Base-by-base conservation (phyloP, 2,113 vertebrate genomes). In the Nematolebias whitei region DNA sequence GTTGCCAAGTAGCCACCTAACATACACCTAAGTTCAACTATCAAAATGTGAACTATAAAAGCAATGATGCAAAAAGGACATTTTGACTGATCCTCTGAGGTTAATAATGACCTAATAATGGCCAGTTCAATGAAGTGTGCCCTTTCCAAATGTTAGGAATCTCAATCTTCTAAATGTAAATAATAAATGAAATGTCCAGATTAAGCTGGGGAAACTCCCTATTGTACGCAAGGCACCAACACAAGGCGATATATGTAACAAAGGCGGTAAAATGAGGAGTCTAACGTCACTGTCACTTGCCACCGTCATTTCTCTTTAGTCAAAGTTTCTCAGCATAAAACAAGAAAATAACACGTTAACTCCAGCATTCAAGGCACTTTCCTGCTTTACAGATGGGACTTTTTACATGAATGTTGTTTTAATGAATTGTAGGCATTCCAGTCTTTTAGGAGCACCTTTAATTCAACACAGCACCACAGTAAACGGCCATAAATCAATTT, bases 291-390 rank as follows among this genome's bases (percentile, higher is more conserved):
- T 47, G 55, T 13, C 29, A n/a, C 15, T 39, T 18, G 32, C 15
- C 23, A 40, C 13, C 4, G 11, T 53, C 24, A 16, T 35, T 53
- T 35, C 13, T 18, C 16, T 50, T 5, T 48, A 50, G 23, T 50
- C 38, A 41, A 32, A 62, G 13, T 45, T 26, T 19, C 55, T 0
- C 40, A 32, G 49, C 2, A 64, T 39, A 39, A 47, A 19, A 71
- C 32, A 35, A 10, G 5, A 10, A 35, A 35, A 35, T 35, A 45
- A 7, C 44, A 12, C 69, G 39, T 1, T 4, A 60, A 22, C 24
- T 57, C 53, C 10, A 59, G 44, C 43, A 65, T 61, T 55, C 62
- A 85, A 87, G 80, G 85, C 83, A 87, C 79, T 20, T 54, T 24
- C 32, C n/a, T 35, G 32, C 40, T n/a, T 58, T 15, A 18, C 6